Evolutionary conservation across 2,888 invertebrate species (phyloP).

Genomic region (Carpatolechia fugitivella): DNA sequence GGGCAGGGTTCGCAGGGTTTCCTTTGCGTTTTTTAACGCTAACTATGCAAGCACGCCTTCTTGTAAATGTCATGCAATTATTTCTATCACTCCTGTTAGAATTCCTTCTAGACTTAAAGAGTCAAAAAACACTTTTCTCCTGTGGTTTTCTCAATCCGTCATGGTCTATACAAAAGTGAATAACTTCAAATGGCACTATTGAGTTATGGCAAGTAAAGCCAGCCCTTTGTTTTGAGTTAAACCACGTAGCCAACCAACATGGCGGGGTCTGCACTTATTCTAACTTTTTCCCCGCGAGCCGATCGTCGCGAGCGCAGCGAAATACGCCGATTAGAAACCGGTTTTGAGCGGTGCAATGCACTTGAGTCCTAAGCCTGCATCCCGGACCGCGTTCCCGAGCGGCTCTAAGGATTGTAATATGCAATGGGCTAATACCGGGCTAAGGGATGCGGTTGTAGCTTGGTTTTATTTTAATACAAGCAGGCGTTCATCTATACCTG

Average conservation of each 20-base stretch:
- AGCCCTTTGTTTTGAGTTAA: neutral
- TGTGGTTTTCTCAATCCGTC: neutral
- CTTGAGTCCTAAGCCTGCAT: constrained; percentile 47
- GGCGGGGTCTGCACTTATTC: constrained; percentile 48
- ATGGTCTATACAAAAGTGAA: neutral
- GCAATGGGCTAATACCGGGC: too few species aligned
- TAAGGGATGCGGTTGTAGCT: too few species aligned
- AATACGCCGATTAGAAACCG: constrained; percentile 70
- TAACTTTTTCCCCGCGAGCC: constrained; percentile 60
- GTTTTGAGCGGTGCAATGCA: constrained; percentile 60
- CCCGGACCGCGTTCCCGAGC: constrained; percentile 30
- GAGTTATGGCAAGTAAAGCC: neutral
- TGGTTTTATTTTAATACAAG: too few species aligned
- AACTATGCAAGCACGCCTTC: too few species aligned
- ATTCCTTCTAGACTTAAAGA: too few species aligned
- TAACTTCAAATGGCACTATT: neutral
- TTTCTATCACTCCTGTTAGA: too few species aligned
- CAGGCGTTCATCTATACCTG: too few species aligned
- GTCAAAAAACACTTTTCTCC: too few species aligned
- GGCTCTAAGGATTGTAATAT: too few species aligned
- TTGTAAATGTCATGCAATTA: too few species aligned
- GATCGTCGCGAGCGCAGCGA: constrained; percentile 52
- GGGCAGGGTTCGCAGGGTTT: too few species aligned
- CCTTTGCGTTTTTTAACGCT: too few species aligned
- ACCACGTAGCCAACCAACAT: neutral